Percentiles rank a stretch among this genome's conserved stretches.
Evolutionary conservation across 2,888 invertebrate genomes (phyloP).

Genomic region (Drosophila barbarae): DNA sequence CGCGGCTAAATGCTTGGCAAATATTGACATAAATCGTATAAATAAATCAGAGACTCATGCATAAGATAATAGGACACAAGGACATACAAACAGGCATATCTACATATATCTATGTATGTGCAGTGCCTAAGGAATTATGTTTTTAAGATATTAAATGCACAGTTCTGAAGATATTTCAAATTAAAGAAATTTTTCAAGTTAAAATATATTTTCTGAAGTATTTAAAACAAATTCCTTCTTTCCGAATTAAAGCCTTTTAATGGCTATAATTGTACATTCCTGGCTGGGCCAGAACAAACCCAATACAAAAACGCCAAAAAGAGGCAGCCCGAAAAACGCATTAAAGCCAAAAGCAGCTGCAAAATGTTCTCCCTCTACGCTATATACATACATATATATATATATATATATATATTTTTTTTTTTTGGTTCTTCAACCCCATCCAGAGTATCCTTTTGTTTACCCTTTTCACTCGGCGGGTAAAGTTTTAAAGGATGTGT

Average conservation of each 20-base stretch:
- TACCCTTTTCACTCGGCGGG: constrained; percentile 35
- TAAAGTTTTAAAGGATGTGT: constrained; percentile 35
- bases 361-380: constrained; percentile 11
- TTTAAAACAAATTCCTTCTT: not conserved
- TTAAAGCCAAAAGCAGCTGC: constrained; percentile 45
- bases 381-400: not conserved
- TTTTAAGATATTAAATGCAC: not conserved
- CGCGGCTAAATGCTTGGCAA: constrained; percentile 66
- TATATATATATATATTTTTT: no score
- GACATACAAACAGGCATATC: not conserved
- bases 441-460: constrained; percentile 23
- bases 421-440: not conserved
- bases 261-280: constrained; percentile 16
- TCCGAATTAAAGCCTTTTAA: constrained; percentile 11
- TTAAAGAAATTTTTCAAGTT: not conserved
- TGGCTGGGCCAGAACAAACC: constrained; percentile 8
- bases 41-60: constrained; percentile 58
- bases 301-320: constrained; percentile 1
- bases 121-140: not conserved
- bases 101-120: not conserved
- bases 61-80: constrained; percentile 52
- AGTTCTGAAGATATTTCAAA: not conserved
- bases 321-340: constrained; percentile 23
- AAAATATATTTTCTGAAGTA: not conserved
- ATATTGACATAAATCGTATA: constrained; percentile 63